Conservation (phyloP, 2,888 invertebrate species). For the Pegoplata infirma region DNA sequence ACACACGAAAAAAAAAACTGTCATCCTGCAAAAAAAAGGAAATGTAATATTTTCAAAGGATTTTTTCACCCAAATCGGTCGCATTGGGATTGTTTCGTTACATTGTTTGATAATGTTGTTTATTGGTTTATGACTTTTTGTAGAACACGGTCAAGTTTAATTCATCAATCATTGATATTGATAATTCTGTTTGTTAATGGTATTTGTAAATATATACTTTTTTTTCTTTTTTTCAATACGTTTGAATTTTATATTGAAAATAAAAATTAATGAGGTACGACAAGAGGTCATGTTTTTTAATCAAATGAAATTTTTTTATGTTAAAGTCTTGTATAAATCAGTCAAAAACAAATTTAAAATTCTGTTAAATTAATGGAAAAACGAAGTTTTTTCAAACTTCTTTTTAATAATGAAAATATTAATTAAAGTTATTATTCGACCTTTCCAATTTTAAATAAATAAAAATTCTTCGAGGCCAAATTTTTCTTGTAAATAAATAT, state of each 20-base stretch:
- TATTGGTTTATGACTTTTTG: not conserved
- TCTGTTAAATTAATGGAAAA: too few species aligned
- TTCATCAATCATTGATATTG: slow-evolving; percentile 14
- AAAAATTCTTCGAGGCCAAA: too few species aligned
- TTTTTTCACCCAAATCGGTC: not conserved
- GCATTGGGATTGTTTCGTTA: not conserved
- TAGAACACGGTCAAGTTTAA: slow-evolving; percentile 4
- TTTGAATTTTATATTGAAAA: not conserved
- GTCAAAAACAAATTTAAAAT: too few species aligned
- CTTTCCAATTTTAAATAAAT: too few species aligned
- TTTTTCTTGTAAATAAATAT: too few species aligned
- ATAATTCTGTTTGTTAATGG: not conserved
- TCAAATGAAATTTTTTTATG: too few species aligned
- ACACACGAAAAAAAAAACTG: not conserved
- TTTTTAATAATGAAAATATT: too few species aligned
- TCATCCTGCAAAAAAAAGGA: not conserved
- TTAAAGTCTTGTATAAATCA: too few species aligned
- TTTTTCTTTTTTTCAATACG: not conserved
- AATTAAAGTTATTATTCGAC: too few species aligned
- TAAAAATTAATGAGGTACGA: not conserved
- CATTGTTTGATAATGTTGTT: not conserved
- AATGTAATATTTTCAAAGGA: not conserved
- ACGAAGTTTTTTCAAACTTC: too few species aligned
- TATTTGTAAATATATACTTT: not conserved
- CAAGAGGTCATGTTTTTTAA: too few species aligned